These are phyloP conservation scores for Acrobasis repandana DNA, from an alignment of 2,888 invertebrate genomes.

Conservation along the genomic window DNA sequence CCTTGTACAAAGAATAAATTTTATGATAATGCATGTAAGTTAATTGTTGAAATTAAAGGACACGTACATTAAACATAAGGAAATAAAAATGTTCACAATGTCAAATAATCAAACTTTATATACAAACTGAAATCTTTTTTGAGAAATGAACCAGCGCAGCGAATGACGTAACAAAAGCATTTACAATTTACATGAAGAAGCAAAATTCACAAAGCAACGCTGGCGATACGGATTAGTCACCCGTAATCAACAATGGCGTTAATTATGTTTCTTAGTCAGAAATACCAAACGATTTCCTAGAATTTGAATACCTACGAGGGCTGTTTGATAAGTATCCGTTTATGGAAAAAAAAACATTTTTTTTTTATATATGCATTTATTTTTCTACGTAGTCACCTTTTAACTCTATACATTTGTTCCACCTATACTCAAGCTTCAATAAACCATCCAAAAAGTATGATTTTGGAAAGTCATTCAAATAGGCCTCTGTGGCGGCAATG, in stretches of 20 bases:
- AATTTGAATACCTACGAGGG: neutral
- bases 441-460: no score
- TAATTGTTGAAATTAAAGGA: neutral
- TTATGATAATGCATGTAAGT: neutral
- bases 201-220: slow-evolving; percentile 11
- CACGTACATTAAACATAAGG: neutral
- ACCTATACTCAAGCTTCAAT: no score
- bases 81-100: neutral
- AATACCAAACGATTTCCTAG: neutral
- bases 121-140: neutral
- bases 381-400: no score
- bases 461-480: no score
- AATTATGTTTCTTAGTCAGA: slow-evolving; percentile 8
- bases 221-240: slow-evolving; percentile 15
- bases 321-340: no score
- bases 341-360: no score
- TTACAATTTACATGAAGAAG: slow-evolving; percentile 5
- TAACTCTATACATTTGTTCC: no score
- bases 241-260: slow-evolving; percentile 7
- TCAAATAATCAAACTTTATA: neutral
- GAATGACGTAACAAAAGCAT: neutral
- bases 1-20: neutral
- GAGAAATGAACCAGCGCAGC: neutral
- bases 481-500: no score
- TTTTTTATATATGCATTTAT: no score